These are phyloP conservation scores for Thera britannica DNA, from an alignment of 2,888 invertebrate genomes.

Conservation along the genomic window DNA sequence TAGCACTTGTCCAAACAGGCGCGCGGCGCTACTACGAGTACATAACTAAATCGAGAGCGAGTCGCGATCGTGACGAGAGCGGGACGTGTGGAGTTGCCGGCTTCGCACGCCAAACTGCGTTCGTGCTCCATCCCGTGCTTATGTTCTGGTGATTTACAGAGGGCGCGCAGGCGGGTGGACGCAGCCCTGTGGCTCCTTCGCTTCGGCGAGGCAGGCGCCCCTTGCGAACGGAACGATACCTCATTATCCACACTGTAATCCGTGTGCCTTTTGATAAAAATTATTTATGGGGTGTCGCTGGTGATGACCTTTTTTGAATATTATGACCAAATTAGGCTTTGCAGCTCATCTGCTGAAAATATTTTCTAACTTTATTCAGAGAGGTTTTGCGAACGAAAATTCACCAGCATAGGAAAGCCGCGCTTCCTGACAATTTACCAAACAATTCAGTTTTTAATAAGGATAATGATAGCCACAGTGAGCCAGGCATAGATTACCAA, in stretches of 20 bases:
- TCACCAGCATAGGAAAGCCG: neutral
- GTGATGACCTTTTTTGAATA: slow-evolving; percentile 61
- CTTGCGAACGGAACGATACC: slow-evolving; percentile 78
- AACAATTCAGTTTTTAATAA: neutral
- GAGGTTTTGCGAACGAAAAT: too few relatives aligned
- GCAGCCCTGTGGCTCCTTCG: slow-evolving; percentile 51
- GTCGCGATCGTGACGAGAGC: slow-evolving; percentile 47
- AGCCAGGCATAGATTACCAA: slow-evolving; percentile 8
- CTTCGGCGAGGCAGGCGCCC: slow-evolving; percentile 53
- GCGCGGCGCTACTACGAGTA: slow-evolving; percentile 55
- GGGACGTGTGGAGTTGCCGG: slow-evolving; percentile 59
- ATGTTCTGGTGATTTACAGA: slow-evolving; percentile 72
- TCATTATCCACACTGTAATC: slow-evolving; percentile 83
- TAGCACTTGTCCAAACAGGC: slow-evolving; percentile 82
- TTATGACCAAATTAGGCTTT: slow-evolving; percentile 41
- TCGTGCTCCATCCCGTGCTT: slow-evolving; percentile 63
- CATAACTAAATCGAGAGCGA: slow-evolving; percentile 62
- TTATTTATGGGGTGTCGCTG: slow-evolving; percentile 70
- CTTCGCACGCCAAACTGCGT: slow-evolving; percentile 80
- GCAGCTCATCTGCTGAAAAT: slow-evolving; percentile 21
- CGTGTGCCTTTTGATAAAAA: slow-evolving; percentile 79
- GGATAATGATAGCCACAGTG: slow-evolving; percentile 1
- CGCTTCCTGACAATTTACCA: neutral
- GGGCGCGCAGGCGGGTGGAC: slow-evolving; percentile 69
- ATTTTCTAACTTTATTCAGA: neutral